phyloP scores from a whole-genome alignment of 2,797 vertebrate genomes.

The Nasua narica region DNA sequence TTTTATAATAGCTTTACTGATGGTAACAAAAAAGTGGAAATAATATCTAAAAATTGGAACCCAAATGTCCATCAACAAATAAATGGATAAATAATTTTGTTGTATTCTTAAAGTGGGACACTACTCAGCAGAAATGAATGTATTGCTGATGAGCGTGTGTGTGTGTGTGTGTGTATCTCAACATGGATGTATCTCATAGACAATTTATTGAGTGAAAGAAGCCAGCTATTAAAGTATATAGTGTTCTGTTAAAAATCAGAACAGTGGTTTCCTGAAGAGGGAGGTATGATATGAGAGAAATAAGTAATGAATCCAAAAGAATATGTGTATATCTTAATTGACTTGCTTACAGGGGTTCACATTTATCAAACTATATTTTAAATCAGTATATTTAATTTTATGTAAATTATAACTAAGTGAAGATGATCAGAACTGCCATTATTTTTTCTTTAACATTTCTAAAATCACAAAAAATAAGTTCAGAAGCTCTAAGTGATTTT shows the following conservation, averaged over 20 bases:
- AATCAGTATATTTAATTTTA: neutral
- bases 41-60: neutral
- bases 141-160: neutral
- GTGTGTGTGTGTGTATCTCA: neutral
- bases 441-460: neutral
- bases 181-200: neutral
- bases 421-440: neutral
- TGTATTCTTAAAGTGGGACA: neutral
- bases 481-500: neutral
- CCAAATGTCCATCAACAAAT: neutral
- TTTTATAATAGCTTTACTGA: neutral
- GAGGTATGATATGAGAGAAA: neutral
- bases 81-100: neutral
- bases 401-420: neutral
- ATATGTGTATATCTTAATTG: neutral
- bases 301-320: neutral
- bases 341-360: neutral
- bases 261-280: neutral
- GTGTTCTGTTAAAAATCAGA: neutral
- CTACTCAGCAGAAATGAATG: neutral
- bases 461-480: neutral
- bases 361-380: neutral
- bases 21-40: neutral
- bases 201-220: neutral
- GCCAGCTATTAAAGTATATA: neutral